Percentiles rank a stretch among this genome's conserved stretches.
phyloP scores from a whole-genome alignment of 2,113 vertebrate genomes.

The Numida meleagris region DNA sequence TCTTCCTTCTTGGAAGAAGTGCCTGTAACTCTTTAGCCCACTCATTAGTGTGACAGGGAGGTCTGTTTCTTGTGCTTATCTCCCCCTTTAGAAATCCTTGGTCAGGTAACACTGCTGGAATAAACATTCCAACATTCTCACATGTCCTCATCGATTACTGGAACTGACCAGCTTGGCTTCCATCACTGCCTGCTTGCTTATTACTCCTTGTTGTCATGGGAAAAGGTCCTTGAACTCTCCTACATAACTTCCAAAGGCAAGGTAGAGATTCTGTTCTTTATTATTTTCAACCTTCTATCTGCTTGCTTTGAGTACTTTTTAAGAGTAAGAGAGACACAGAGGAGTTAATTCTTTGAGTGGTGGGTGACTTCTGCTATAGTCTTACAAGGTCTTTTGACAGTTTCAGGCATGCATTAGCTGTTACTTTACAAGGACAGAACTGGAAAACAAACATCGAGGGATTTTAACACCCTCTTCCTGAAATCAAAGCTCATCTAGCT shows the following conservation, averaged over 20 bases:
- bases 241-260: neutral
- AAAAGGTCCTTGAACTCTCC: neutral
- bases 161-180: neutral
- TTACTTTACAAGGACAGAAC: neutral
- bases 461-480: neutral
- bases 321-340: fast-evolving
- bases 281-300: neutral
- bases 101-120: neutral
- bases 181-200: neutral
- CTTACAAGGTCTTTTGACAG: neutral
- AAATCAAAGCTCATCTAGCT: neutral
- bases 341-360: neutral
- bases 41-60: neutral
- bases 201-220: neutral
- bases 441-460: neutral
- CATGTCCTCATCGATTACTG: neutral
- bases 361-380: neutral
- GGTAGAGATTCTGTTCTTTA: neutral
- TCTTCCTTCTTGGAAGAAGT: neutral
- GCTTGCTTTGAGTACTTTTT: neutral
- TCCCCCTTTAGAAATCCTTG: neutral
- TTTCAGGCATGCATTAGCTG: neutral
- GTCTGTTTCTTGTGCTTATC: neutral
- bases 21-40: neutral
- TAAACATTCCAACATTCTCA: neutral